A percentile compares a stretch with the other conserved stretches of the same genome.
These are phyloP conservation scores for Opisthograptis luteolata DNA, from an alignment of 2,888 invertebrate species.

Conservation along the genomic window DNA sequence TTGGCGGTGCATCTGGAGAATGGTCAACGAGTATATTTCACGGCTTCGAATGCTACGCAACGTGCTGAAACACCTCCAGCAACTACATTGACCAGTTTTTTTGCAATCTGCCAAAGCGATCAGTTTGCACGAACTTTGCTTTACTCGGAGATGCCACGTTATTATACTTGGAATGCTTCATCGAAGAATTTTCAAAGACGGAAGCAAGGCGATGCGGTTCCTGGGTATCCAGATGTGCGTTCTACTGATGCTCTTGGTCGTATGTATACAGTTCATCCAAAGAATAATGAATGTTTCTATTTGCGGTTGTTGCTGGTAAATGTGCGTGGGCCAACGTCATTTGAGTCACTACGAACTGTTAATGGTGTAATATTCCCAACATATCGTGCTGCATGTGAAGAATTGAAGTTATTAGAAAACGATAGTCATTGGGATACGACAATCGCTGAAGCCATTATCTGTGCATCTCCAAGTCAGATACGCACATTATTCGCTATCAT, in stretches of 20 bases:
- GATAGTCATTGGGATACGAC: conserved; percentile 42
- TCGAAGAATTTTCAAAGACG: too few relatives aligned
- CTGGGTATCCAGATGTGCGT: too few relatives aligned
- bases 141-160: too few relatives aligned
- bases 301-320: conserved; percentile 32
- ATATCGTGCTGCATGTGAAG: conserved; percentile 42
- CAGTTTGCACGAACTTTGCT: too few relatives aligned
- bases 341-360: conserved; percentile 29
- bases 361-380: conserved; percentile 31
- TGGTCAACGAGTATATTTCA: conserved; percentile 38
- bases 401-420: conserved; percentile 45
- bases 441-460: conserved; percentile 30
- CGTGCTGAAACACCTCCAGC: conserved; percentile 20
- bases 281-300: conserved; percentile 39
- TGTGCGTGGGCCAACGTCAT: conserved; percentile 36
- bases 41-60: too few relatives aligned
- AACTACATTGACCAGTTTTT: conserved; percentile 34
- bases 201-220: too few relatives aligned
- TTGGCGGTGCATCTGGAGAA: conserved; percentile 32
- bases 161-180: too few relatives aligned
- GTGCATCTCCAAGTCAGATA: too few relatives aligned
- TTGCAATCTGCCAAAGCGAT: too few relatives aligned
- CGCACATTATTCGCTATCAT: background rate
- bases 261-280: conserved; percentile 39
- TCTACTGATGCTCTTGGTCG: too few relatives aligned